Percentiles rank a stretch among this genome's conserved stretches.
Conservation (phyloP, 2,888 invertebrate species). For the Mechanitis messenoides region DNA sequence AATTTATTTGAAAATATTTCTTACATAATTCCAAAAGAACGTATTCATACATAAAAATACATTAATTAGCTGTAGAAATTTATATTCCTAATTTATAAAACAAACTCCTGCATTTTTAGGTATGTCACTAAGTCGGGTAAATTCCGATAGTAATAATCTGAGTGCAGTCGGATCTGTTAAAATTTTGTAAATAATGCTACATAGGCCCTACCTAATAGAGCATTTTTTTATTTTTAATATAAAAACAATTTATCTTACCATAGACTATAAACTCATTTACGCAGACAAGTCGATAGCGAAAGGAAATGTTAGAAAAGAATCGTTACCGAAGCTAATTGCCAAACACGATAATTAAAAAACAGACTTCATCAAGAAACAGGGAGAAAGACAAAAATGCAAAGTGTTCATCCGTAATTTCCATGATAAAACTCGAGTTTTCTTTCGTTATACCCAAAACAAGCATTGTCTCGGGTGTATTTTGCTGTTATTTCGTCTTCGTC, state of each 20-base stretch:
- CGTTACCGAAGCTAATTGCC: constrained; percentile 75
- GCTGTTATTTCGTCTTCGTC: constrained; percentile 66
- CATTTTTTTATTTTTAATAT: too few relatives aligned
- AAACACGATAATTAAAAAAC: constrained; percentile 77
- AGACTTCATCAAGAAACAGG: constrained; percentile 60
- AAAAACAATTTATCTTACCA: constrained; percentile 20
- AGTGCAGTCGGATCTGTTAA: too few relatives aligned
- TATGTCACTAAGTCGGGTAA: too few relatives aligned
- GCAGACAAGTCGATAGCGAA: constrained; percentile 64
- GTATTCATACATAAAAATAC: too few relatives aligned
- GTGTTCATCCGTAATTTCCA: constrained; percentile 73
- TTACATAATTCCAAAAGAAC: too few relatives aligned
- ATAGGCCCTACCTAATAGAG: too few relatives aligned
- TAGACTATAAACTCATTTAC: constrained; percentile 69
- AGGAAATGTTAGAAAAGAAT: constrained; percentile 63
- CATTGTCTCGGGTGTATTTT: constrained; percentile 68
- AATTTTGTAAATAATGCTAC: too few relatives aligned
- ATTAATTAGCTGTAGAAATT: too few relatives aligned
- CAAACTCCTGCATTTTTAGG: too few relatives aligned
- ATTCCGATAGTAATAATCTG: too few relatives aligned
- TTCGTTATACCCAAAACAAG: constrained; percentile 70
- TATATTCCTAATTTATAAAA: too few relatives aligned
- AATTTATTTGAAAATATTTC: too few relatives aligned
- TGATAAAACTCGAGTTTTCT: constrained; percentile 69
- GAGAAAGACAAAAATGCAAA: constrained; percentile 74